Evolutionary conservation across 2,113 vertebrate species (phyloP).

Genomic region (Eurypyga helias): DNA sequence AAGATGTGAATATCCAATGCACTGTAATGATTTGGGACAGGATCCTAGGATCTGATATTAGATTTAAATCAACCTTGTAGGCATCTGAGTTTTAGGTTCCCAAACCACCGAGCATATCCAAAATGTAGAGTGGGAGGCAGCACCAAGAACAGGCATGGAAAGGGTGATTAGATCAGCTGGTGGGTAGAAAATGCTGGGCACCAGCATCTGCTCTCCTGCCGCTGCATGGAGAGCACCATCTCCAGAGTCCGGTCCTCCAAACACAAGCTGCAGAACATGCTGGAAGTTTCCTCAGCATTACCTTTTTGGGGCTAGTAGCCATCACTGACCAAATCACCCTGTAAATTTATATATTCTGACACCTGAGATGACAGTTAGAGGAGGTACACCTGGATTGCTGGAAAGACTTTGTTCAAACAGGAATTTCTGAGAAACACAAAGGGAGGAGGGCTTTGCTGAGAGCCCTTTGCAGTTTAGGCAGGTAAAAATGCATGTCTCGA

Average conservation of each 20-base stretch:
- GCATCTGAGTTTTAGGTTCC: background rate
- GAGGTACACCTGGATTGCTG: background rate
- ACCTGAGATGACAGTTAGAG: background rate
- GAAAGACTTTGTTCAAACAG: background rate
- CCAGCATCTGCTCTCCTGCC: background rate
- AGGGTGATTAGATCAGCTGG: background rate
- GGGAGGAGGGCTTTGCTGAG: background rate
- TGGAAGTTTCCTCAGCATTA: background rate
- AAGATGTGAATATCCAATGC: background rate
- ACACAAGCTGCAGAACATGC: background rate
- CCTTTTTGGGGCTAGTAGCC: background rate
- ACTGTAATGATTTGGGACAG: too few relatives aligned
- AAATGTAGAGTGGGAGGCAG: background rate
- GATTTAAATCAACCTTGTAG: background rate
- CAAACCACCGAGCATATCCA: background rate
- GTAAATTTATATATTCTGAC: background rate
- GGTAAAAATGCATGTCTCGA: accelerated
- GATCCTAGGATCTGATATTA: background rate
- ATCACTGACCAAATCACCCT: background rate
- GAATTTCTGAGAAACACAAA: background rate
- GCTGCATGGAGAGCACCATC: accelerated
- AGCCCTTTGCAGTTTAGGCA: background rate
- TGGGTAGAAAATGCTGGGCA: background rate
- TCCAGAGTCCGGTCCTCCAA: accelerated
- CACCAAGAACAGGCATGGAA: background rate